These are phyloP conservation scores for Mongoloraphidia duomilia DNA, from an alignment of 2,888 invertebrate genomes.

Conservation along the genomic window DNA sequence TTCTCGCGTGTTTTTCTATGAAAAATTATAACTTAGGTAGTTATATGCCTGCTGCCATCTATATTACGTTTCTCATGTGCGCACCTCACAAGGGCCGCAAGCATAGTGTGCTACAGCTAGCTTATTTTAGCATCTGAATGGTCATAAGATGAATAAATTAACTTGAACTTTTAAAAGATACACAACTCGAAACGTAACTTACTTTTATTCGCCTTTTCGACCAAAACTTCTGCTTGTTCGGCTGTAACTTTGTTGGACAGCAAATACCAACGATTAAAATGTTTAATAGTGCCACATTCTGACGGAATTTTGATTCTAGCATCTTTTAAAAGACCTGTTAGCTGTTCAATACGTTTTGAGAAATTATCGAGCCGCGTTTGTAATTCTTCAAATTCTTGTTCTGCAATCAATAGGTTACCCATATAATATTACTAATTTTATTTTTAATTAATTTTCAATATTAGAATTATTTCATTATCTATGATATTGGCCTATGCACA, in stretches of 20 bases:
- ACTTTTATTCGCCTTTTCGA: constrained; percentile 25
- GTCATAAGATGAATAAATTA: background rate
- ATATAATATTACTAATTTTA: constrained; percentile 12
- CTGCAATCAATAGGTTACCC: constrained; percentile 17
- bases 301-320: constrained; percentile 28
- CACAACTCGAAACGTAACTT: constrained; percentile 11
- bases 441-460: constrained; percentile 15
- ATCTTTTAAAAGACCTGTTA: constrained; percentile 26
- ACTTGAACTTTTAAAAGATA: no score
- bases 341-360: constrained; percentile 26
- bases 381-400: constrained; percentile 24
- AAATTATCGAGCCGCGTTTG: constrained; percentile 26
- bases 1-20: no score
- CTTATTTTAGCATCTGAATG: no score
- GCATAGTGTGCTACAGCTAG: no score
- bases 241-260: constrained; percentile 22
- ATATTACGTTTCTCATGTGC: no score
- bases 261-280: constrained; percentile 16
- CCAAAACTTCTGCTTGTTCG: constrained; percentile 22
- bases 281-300: constrained; percentile 21
- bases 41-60: no score
- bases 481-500: no score
- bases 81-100: no score
- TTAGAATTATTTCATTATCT: background rate
- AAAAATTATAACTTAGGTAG: no score